These are phyloP conservation scores for Drosophila subquinaria DNA, from an alignment of 2,888 invertebrate species.

Conservation along the genomic window DNA sequence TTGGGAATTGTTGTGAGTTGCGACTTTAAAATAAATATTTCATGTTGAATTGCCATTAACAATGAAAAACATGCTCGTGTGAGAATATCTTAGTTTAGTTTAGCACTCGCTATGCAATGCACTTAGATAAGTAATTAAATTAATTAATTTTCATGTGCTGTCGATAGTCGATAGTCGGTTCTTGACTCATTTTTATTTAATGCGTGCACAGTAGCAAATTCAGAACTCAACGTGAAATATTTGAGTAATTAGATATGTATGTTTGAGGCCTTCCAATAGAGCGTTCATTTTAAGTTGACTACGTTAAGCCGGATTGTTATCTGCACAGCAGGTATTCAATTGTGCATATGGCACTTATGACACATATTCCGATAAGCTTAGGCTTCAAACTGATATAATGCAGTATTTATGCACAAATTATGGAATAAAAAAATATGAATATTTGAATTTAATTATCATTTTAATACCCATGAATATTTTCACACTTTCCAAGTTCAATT, in stretches of 20 bases:
- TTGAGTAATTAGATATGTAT: slow-evolving; percentile 19
- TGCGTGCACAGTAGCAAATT: slow-evolving; percentile 57
- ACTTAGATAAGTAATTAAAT: slow-evolving; percentile 76
- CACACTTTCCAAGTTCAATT: background rate
- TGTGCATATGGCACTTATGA: slow-evolving; percentile 32
- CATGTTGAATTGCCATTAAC: slow-evolving; percentile 62
- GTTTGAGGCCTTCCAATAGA: slow-evolving; percentile 55
- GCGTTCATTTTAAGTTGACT: slow-evolving; percentile 49
- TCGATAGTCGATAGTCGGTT: slow-evolving; percentile 52
- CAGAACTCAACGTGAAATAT: background rate
- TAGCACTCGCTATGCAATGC: slow-evolving; percentile 50
- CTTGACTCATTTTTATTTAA: slow-evolving; percentile 47
- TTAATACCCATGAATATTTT: background rate
- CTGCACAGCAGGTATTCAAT: slow-evolving; percentile 50
- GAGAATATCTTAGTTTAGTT: slow-evolving; percentile 30
- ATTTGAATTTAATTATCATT: background rate
- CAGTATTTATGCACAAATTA: background rate
- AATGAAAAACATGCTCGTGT: slow-evolving; percentile 24
- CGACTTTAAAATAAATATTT: slow-evolving; percentile 21
- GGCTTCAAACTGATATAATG: background rate
- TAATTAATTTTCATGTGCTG: slow-evolving; percentile 73
- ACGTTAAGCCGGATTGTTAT: slow-evolving; percentile 43
- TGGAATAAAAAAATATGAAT: background rate
- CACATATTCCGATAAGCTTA: slow-evolving; percentile 11
- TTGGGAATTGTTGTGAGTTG: slow-evolving; percentile 41